Conservation (phyloP, 2,888 invertebrate genomes). For the Callimorpha dominula region DNA sequence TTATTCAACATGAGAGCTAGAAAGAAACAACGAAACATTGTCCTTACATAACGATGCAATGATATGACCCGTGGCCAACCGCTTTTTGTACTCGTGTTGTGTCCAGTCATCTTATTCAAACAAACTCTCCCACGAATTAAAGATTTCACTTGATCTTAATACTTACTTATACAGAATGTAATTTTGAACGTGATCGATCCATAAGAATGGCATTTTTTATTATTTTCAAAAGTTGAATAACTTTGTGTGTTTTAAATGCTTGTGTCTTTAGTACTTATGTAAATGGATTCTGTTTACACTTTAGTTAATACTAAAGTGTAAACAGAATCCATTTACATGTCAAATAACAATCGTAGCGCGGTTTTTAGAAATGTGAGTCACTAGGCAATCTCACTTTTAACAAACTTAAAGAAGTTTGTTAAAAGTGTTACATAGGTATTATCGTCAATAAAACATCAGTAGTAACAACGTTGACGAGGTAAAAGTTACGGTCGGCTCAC, state of each 20-base stretch:
- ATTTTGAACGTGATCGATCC: conserved; percentile 44
- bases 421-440: conserved; percentile 38
- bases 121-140: conserved; percentile 49
- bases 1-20: conserved; percentile 35
- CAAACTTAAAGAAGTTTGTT: conserved; percentile 36
- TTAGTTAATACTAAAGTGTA: no score
- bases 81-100: conserved; percentile 51
- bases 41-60: conserved; percentile 43
- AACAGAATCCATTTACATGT: no score
- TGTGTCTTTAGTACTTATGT: conserved; percentile 21
- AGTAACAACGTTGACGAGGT: conserved; percentile 31
- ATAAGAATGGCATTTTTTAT: conserved; percentile 13
- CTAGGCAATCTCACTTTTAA: conserved; percentile 34
- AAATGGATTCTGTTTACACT: conserved; percentile 38
- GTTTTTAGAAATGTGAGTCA: conserved; percentile 39
- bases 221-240: neutral
- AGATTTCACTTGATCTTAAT: conserved; percentile 59
- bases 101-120: conserved; percentile 58
- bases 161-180: conserved; percentile 41
- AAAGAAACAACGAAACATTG: conserved; percentile 41
- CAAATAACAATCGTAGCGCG: conserved; percentile 43
- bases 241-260: conserved; percentile 40
- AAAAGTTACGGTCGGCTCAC: conserved; percentile 30
- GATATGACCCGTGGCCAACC: conserved; percentile 45
- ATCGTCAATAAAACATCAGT: conserved; percentile 28